Conservation (phyloP, 1,140 invertebrate genomes). For the Zaprionus camerounensis region DNA sequence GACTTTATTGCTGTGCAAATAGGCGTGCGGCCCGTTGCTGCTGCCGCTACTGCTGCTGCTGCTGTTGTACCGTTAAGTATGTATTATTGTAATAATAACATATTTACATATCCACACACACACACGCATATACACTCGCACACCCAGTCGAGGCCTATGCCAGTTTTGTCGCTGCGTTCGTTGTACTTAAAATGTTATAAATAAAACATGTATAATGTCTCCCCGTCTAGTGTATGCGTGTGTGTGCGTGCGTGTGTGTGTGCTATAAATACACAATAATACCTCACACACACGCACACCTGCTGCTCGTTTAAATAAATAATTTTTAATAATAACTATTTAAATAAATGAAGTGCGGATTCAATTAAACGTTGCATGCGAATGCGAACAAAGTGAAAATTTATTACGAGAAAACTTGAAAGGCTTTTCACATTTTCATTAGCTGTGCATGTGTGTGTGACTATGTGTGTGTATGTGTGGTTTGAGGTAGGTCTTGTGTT, state of each 20-base stretch:
- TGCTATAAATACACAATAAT: constrained; percentile 65
- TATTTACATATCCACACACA: constrained; percentile 59
- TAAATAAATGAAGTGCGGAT: constrained; percentile 69
- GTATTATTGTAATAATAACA: constrained; percentile 70
- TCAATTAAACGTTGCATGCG: constrained; percentile 67
- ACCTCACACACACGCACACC: constrained; percentile 19
- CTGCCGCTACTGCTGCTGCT: constrained; percentile 10
- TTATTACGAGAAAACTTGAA: constrained; percentile 43
- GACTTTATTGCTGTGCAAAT: constrained; percentile 80
- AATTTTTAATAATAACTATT: constrained; percentile 64
- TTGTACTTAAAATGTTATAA: constrained; percentile 74
- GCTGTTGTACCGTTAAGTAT: constrained; percentile 60
- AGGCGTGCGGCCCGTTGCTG: constrained; percentile 47
- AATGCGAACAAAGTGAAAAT: constrained; percentile 38
- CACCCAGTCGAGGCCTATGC: constrained; percentile 39
- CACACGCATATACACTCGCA: neutral
- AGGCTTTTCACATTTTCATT: constrained; percentile 22
- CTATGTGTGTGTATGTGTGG: neutral
- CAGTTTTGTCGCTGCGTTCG: constrained; percentile 63
- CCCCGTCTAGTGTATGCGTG: neutral
- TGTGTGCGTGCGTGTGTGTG: constrained; percentile 5
- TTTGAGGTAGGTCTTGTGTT: constrained; percentile 35
- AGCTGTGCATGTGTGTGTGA: neutral
- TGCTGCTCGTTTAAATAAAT: constrained; percentile 67
- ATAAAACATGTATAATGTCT: constrained; percentile 68